phyloP scores from a whole-genome alignment of 2,113 vertebrate genomes.

The Lepus europaeus region DNA sequence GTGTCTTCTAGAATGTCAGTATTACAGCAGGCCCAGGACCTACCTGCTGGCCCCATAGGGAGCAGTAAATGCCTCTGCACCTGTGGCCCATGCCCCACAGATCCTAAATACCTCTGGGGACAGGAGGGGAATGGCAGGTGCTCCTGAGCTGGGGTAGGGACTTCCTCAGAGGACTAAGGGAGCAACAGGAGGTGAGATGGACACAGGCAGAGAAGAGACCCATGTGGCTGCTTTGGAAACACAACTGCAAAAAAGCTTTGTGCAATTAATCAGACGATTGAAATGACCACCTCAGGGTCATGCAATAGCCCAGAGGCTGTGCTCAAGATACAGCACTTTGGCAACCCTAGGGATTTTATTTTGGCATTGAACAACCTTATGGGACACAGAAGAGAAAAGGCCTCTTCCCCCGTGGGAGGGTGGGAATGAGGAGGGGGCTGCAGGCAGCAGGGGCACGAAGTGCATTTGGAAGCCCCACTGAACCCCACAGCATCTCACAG shows the following conservation, averaged over 20 bases:
- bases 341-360: not conserved
- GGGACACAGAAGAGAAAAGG: not conserved
- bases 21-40: not conserved
- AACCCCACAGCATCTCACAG: not conserved
- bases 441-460: not conserved
- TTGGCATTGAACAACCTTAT: not conserved
- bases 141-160: not conserved
- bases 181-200: not conserved
- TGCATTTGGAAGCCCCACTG: accelerated
- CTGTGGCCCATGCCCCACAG: accelerated
- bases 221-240: not conserved
- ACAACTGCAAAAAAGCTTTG: not conserved
- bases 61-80: not conserved
- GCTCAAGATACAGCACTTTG: not conserved
- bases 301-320: not conserved
- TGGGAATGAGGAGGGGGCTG: not conserved
- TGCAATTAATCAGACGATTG: not conserved
- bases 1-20: not conserved
- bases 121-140: not conserved
- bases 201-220: not conserved
- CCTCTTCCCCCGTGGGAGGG: accelerated
- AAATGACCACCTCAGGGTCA: not conserved
- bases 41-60: not conserved
- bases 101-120: not conserved
- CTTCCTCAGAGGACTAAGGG: not conserved